A percentile compares a stretch with the other conserved stretches of the same genome.
phyloP scores from a whole-genome alignment of 2,888 invertebrate species.

The Dicroscelio sp. region DNA sequence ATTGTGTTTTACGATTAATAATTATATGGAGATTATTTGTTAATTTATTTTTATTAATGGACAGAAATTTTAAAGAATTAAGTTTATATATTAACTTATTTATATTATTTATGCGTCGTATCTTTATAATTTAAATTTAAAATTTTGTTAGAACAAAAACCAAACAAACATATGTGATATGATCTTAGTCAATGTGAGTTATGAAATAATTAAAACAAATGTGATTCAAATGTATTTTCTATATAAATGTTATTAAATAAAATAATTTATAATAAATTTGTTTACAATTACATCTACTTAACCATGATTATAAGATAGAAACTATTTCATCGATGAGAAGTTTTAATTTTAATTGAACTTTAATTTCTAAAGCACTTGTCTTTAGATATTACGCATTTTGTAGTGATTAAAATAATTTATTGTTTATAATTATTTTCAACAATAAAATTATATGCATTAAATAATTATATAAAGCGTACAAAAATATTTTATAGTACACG shows the following conservation, averaged over 20 bases:
- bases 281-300: not conserved
- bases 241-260: not conserved
- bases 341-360: too few species aligned
- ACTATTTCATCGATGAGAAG: not conserved
- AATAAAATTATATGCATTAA: too few species aligned
- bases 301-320: not conserved
- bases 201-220: not conserved
- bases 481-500: too few species aligned
- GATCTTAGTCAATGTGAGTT: not conserved
- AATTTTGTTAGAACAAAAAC: not conserved
- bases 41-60: not conserved
- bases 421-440: too few species aligned
- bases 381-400: too few species aligned
- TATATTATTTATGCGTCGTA: not conserved
- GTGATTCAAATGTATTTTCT: not conserved
- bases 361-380: too few species aligned
- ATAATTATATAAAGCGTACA: too few species aligned
- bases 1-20: not conserved
- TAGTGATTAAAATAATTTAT: too few species aligned
- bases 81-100: not conserved
- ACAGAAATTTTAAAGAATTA: not conserved
- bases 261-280: not conserved
- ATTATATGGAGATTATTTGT: not conserved
- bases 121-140: not conserved
- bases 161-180: too few species aligned